phyloP scores from a whole-genome alignment of 1,140 invertebrate genomes.

The Dendroctonus valens region DNA sequence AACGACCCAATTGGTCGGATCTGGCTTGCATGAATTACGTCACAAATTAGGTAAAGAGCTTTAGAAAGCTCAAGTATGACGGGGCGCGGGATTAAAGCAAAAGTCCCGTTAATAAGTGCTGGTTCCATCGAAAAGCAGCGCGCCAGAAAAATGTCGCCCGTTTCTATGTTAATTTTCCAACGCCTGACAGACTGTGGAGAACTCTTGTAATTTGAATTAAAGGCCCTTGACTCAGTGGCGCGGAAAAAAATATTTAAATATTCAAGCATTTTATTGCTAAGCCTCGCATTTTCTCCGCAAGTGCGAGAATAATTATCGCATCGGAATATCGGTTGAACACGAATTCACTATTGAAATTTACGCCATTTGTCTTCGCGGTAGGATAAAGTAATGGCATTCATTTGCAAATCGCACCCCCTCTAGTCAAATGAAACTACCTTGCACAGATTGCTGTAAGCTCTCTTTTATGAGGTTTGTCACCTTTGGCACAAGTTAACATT shows the following conservation, averaged over 20 bases:
- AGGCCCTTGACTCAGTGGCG: not conserved
- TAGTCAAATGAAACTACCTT: too few species aligned
- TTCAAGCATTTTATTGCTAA: too few species aligned
- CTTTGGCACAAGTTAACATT: too few species aligned
- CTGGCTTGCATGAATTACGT: constrained; percentile 22
- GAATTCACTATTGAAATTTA: too few species aligned
- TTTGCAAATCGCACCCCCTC: too few species aligned
- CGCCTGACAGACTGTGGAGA: constrained; percentile 10
- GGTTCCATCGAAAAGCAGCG: constrained; percentile 14
- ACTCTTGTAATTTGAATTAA: constrained; percentile 15
- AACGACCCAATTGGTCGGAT: constrained; percentile 23
- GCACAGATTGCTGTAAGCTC: too few species aligned
- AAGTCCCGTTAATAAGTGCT: constrained; percentile 21
- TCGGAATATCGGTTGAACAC: too few species aligned
- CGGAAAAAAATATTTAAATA: not conserved
- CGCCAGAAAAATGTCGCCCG: constrained; percentile 20
- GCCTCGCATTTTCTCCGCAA: too few species aligned
- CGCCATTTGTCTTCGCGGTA: too few species aligned
- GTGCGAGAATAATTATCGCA: too few species aligned
- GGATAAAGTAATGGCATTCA: too few species aligned
- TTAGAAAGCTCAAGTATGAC: constrained; percentile 13
- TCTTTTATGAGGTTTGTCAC: too few species aligned
- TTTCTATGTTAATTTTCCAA: constrained; percentile 22
- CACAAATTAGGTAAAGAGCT: constrained; percentile 23
- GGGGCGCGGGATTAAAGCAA: constrained; percentile 19